Base-by-base conservation (phyloP, 2,797 vertebrate genomes). In the Ciconia nigra region DNA sequence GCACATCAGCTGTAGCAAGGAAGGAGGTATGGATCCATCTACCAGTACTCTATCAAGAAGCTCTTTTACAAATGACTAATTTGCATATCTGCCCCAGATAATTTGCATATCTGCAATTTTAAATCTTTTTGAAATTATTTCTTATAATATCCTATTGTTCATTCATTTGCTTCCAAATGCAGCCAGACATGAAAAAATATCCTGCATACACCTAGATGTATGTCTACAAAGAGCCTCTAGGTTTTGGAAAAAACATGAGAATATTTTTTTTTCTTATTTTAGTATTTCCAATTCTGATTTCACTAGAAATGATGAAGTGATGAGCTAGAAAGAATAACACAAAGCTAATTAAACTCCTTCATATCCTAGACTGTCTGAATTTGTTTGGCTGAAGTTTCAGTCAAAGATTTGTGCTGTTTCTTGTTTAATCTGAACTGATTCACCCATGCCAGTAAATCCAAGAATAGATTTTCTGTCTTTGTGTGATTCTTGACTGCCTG, bases 401-500 rank as follows among this genome's bases (percentile, higher is more conserved):
- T 54, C 59, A 88, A 92, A 91, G 47, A 90, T 71, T 89, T 87
- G 41, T 37, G 49, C 35, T 67, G 35, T 70, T 87, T 72, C 31
- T 83, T 87, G 24, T 86, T 87, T 89, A 85, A 93, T 79, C 84
- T 95, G 57, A 90, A 82, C 83, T n/a, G 71, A 91, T 85, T 95
- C 81, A 85, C 46, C 33, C 71, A 49, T 91, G 96, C 69, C 59
- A 69, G 62, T 73, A 70, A 87, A 89, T 62, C 29, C 71, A 93
- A 92, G 80, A 93, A 88, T 52, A 91, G 87, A 83, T 93, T 90
- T 93, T 90, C 82, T 90, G 77, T 85, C 69, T 87, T 42, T 93
- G 52, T 57, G 52, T 77, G 71, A 76, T 83, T 87, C 73, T 65
- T 95, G 63, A 74, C 80, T 93, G 67, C 62, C 70, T 90, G 84